Base-by-base conservation (phyloP, 2,113 vertebrate genomes). In the Gopherus flavomarginatus region DNA sequence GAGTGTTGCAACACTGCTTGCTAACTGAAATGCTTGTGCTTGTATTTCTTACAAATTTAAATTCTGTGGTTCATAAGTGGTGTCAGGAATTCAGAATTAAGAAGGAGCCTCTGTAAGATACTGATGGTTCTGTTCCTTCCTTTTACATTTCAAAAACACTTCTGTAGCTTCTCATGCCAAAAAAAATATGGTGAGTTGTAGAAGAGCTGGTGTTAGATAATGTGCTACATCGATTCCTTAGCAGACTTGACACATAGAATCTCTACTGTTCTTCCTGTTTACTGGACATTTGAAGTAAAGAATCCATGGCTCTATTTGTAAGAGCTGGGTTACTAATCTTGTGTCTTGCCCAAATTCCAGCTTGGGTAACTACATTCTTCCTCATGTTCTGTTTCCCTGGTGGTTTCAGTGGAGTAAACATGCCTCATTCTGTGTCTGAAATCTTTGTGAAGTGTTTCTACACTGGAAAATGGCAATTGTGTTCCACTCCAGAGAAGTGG, bases 1-100 rank as follows among this genome's bases (percentile, higher is more conserved):
- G 26, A 2, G 4, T 50, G 29, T 53, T 26, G 8, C 5, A 6
- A 4, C n/a, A 5, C 44, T 57, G 21, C 49, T 14, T 85, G 35
- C 1, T 77, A 5, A 21, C 19, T 38, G 21, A 69, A 27, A 29
- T 9, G 7, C 12, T 1, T 75, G 0, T 0, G 0, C 0, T 22
- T 50, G 49, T 1, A 0, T 0, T 1, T 1, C 29, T 1, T 31
- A 0, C 11, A 2, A 24, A 10, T 1, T 35, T 22, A 8, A 79
- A 47, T 16, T 27, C 4, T 0, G 0, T 13, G 10, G 19, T 35
- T 81, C 50, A 21, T 21, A n/a, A 65, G 27, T 80, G 54, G 6
- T 4, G 4, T 27, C 2, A 38, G 11, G 10, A 11, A 21, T 22
- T 83, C 77, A 17, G 47, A 3, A 5, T 27, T 2, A 29, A 13